Percentiles rank a stretch among this genome's conserved stretches.
Evolutionary conservation across 2,797 vertebrate species (phyloP).

Genomic region (Notolabrus celidotus): DNA sequence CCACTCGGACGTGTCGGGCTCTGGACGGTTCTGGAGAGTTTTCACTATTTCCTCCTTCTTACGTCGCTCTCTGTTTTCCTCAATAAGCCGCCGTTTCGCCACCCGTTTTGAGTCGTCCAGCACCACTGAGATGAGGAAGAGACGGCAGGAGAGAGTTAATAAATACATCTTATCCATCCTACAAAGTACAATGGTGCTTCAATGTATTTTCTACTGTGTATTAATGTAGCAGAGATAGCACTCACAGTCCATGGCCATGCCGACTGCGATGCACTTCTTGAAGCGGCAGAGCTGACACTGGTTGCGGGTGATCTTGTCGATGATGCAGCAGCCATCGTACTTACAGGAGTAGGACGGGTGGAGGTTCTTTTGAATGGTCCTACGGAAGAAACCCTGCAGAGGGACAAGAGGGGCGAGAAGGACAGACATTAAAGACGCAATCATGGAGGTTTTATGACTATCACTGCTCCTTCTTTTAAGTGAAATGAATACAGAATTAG

Average conservation of each 20-base stretch:
- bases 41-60: conserved; percentile 97
- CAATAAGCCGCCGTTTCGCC: conserved; percentile 96
- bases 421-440: background rate
- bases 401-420: background rate
- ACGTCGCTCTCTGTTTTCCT: conserved; percentile 96
- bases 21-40: conserved; percentile 93
- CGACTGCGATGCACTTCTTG: conserved; percentile 98
- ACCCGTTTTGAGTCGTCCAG: conserved; percentile 97
- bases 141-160: background rate
- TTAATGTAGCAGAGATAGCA: no score
- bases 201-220: no score
- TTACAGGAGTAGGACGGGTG: conserved; percentile 97
- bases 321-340: conserved; percentile 97
- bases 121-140: conserved; percentile 86
- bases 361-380: conserved; percentile 99
- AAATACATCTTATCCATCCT: no score
- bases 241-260: conserved; percentile 99
- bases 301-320: conserved; percentile 99
- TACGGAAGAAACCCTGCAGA: conserved; percentile 94
- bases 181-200: no score
- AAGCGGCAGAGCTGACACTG: conserved; percentile 99
- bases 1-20: conserved; percentile 95
- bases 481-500: conserved; percentile 10
- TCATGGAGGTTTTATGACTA: background rate
- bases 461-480: background rate